These are phyloP conservation scores for Cladorhizidae sp. DNA, from an alignment of 37 sponge, comb jelly and placozoan genomes.

Conservation along the genomic window DNA sequence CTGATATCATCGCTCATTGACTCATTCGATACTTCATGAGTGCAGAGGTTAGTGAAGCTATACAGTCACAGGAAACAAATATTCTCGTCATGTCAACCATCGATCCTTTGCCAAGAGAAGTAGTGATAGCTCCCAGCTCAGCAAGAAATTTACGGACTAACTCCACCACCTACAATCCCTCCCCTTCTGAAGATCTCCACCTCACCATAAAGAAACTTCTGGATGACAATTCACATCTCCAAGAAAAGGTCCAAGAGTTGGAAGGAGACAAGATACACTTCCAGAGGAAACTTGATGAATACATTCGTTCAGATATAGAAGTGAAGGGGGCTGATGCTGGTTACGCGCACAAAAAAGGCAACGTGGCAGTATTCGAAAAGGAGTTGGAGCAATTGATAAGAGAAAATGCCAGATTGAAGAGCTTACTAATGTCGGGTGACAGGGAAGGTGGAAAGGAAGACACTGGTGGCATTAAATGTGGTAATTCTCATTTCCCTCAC, in stretches of 20 bases:
- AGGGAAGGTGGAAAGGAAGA: neutral
- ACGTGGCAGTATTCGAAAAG: neutral
- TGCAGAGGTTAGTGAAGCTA: too few species aligned
- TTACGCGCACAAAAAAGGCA: neutral
- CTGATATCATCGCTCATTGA: neutral
- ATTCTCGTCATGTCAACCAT: too few species aligned
- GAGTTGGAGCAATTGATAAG: neutral
- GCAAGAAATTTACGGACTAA: too few species aligned
- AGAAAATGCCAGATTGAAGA: neutral
- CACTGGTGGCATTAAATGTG: too few species aligned
- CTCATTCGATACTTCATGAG: too few species aligned
- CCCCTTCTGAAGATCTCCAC: neutral
- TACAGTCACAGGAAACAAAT: too few species aligned
- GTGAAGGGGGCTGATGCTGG: neutral
- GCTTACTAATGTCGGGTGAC: neutral
- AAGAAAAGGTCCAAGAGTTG: neutral
- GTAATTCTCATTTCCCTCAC: neutral
- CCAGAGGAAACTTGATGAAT: constrained; percentile 4
- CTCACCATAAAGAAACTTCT: neutral
- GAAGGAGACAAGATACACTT: constrained; percentile 16
- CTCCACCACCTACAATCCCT: neutral
- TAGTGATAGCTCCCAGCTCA: too few species aligned
- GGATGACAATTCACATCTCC: neutral
- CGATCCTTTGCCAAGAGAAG: too few species aligned
- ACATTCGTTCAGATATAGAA: constrained; percentile 14